A percentile compares a stretch with the other conserved stretches of the same genome.
Evolutionary conservation across 2,797 vertebrate genomes (phyloP).

Genomic region (Poecile montanus): DNA sequence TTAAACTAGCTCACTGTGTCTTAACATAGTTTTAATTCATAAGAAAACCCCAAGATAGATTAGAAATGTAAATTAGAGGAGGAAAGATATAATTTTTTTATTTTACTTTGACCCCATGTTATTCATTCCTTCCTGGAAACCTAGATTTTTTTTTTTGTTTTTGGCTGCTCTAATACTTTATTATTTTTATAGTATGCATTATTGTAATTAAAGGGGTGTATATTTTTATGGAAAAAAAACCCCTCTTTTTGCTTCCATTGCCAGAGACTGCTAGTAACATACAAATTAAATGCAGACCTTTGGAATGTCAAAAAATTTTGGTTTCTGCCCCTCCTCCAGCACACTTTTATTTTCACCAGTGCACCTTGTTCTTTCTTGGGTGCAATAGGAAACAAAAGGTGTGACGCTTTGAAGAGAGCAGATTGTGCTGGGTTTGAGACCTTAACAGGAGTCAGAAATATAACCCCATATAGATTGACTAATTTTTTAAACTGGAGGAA

Average conservation of each 20-base stretch:
- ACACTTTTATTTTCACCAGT: not conserved
- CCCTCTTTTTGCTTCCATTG: not conserved
- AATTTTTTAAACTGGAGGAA: not conserved
- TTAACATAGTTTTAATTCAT: slow-evolving; percentile 25
- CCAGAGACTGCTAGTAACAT: not conserved
- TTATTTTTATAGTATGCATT: not conserved
- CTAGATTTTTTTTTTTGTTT: not conserved
- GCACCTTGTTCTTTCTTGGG: not conserved
- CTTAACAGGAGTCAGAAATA: not conserved
- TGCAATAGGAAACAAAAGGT: not conserved
- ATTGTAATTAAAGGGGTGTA: not conserved
- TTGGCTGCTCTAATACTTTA: not conserved
- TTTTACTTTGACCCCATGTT: not conserved
- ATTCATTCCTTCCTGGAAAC: not conserved
- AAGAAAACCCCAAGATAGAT: not conserved
- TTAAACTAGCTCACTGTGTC: not conserved
- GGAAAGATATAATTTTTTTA: not conserved
- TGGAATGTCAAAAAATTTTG: not conserved
- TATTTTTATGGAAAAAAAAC: not conserved
- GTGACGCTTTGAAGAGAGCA: not conserved
- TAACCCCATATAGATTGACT: not conserved
- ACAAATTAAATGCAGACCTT: not conserved
- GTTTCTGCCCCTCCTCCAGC: not conserved
- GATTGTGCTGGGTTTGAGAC: not conserved
- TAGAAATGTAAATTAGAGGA: not conserved